Evolutionary conservation across 1,140 invertebrate genomes (phyloP).

Genomic region (Grapholita molesta): DNA sequence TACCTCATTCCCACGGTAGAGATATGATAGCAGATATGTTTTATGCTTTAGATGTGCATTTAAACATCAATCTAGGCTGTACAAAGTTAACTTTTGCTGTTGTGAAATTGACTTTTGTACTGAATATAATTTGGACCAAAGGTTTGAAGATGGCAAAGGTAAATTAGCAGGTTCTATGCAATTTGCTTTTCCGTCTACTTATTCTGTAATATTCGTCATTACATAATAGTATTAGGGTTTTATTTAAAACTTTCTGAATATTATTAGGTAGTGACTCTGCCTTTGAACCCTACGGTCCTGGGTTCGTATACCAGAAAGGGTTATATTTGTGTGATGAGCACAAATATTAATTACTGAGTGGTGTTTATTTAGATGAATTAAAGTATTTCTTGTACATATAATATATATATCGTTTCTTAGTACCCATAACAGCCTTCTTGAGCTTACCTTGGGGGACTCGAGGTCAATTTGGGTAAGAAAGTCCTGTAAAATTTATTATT

Average conservation of each 20-base stretch:
- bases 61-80: neutral
- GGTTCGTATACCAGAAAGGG: no score
- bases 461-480: no score
- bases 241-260: neutral
- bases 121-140: neutral
- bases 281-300: no score
- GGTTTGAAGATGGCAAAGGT: neutral
- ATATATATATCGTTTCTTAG: no score
- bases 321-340: no score
- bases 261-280: no score
- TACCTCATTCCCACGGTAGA: neutral
- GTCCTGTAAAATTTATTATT: no score
- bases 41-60: neutral
- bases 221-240: neutral
- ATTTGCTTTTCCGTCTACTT: neutral
- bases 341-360: no score
- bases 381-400: no score
- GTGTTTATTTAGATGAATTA: no score
- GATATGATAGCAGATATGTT: slow-evolving; percentile 9
- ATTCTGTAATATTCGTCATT: neutral
- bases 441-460: no score
- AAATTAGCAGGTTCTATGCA: neutral
- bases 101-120: neutral
- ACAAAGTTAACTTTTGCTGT: neutral
- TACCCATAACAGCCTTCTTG: no score